A percentile compares a stretch with the other conserved stretches of the same genome.
Conservation (phyloP, 2,797 vertebrate species). For the Manis pentadactyla region DNA sequence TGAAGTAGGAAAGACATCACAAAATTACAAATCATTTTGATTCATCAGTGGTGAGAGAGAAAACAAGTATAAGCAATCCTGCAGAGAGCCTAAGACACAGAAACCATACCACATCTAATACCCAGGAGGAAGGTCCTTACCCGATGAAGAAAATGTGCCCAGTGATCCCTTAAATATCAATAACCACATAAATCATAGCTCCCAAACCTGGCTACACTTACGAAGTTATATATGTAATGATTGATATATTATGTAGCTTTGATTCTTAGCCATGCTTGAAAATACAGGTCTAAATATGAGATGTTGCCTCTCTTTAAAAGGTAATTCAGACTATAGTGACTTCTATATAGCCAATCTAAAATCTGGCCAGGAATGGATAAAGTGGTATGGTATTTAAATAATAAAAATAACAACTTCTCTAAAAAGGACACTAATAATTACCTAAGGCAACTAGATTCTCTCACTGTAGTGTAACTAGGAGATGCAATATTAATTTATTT, state of each 20-base stretch:
- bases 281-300: not conserved
- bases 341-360: not conserved
- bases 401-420: not conserved
- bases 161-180: not conserved
- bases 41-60: not conserved
- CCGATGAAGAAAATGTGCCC: not conserved
- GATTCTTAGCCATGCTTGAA: not conserved
- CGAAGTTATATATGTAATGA: not conserved
- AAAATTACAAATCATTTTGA: not conserved
- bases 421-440: not conserved
- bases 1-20: not conserved
- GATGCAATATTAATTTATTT: not conserved
- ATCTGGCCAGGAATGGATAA: not conserved
- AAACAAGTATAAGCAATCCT: not conserved
- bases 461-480: not conserved
- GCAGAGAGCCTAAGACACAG: not conserved
- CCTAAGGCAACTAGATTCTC: not conserved
- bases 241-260: not conserved
- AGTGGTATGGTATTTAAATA: not conserved
- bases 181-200: not conserved
- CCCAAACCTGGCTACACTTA: not conserved
- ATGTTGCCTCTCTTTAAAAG: not conserved
- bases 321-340: not conserved
- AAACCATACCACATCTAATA: not conserved
- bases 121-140: not conserved